phyloP scores from a whole-genome alignment of 2,797 vertebrate species.

The Xenentodon cancila region DNA sequence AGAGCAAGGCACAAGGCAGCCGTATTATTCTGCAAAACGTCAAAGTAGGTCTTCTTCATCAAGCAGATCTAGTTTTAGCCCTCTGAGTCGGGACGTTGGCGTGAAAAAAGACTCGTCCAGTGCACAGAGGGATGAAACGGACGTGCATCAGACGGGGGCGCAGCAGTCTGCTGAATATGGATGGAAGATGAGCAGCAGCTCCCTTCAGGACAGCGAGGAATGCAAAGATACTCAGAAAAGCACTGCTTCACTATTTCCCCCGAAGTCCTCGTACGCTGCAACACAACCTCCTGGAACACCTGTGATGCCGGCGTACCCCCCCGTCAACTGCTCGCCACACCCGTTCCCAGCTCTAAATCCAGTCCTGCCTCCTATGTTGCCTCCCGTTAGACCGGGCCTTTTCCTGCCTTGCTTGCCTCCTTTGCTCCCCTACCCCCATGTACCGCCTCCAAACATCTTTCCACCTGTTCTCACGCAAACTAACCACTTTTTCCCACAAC shows the following conservation, averaged over 20 bases:
- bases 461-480: slow-evolving; percentile 29
- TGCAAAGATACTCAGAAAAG: slow-evolving; percentile 1
- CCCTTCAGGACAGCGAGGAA: slow-evolving; percentile 11
- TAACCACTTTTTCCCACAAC: slow-evolving; percentile 22
- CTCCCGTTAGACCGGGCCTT: not conserved
- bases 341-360: slow-evolving; percentile 23
- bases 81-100: slow-evolving; percentile 12
- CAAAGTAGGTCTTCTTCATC: slow-evolving; percentile 59
- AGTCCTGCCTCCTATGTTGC: not conserved
- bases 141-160: not conserved
- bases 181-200: slow-evolving; percentile 2
- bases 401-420: slow-evolving; percentile 30
- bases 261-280: not conserved
- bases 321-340: slow-evolving; percentile 18
- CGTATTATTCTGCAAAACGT: slow-evolving; percentile 18
- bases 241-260: slow-evolving; percentile 4
- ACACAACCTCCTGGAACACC: slow-evolving; percentile 6
- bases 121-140: slow-evolving; percentile 8
- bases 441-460: slow-evolving; percentile 34
- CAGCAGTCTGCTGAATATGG: slow-evolving; percentile 5
- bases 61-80: slow-evolving; percentile 52
- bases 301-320: slow-evolving; percentile 19
- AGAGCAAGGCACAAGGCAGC: slow-evolving; percentile 22
- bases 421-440: slow-evolving; percentile 13
- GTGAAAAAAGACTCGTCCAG: slow-evolving; percentile 16